Percentiles rank a stretch among this genome's conserved stretches.
Evolutionary conservation across 2,113 vertebrate genomes (phyloP).

Genomic region (Zapornia atra): DNA sequence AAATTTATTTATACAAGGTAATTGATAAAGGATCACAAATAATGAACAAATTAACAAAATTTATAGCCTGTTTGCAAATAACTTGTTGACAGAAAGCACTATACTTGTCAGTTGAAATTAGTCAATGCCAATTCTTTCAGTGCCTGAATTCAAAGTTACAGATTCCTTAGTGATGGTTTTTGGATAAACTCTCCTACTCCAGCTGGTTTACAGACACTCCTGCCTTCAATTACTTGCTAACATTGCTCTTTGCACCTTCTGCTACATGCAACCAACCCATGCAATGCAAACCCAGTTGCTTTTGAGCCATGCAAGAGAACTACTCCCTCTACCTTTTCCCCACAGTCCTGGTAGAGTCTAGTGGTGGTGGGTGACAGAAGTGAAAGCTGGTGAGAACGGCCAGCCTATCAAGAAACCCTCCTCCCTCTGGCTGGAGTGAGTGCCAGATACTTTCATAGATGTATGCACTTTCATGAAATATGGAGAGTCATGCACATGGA

Average conservation of each 20-base stretch:
- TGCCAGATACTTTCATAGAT: background rate
- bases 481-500: background rate
- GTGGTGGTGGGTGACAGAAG: background rate
- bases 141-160: background rate
- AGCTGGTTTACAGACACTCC: background rate
- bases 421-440: background rate
- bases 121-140: slow-evolving; percentile 2
- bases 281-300: background rate
- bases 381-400: background rate
- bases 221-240: background rate
- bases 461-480: background rate
- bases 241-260: background rate
- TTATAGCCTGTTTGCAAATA: slow-evolving; percentile 37
- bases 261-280: background rate
- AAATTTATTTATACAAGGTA: slow-evolving; percentile 38
- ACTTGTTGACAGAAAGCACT: slow-evolving; percentile 24
- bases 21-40: slow-evolving; percentile 30
- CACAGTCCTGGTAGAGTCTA: background rate
- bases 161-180: background rate
- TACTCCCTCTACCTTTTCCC: background rate
- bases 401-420: background rate
- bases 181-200: background rate
- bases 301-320: background rate
- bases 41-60: slow-evolving; percentile 60
- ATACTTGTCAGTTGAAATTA: slow-evolving; percentile 30